These are phyloP conservation scores for Polypterus bichir DNA, from an alignment of 2,113 vertebrate genomes.

Conservation along the genomic window DNA sequence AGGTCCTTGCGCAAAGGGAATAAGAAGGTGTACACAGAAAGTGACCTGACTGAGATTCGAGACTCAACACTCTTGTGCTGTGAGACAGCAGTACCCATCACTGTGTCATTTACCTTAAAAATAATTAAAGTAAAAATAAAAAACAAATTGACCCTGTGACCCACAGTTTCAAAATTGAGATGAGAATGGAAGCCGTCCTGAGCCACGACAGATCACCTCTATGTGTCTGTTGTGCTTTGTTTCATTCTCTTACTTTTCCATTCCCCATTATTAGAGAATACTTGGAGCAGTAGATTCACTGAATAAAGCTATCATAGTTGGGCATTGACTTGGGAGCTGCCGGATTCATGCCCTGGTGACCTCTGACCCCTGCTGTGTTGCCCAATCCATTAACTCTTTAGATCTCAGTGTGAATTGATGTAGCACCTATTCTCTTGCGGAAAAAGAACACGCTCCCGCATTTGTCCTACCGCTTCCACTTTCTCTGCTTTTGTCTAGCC, in stretches of 20 bases:
- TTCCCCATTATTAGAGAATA: slow-evolving; percentile 41
- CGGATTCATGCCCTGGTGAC: slow-evolving; percentile 61
- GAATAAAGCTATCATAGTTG: slow-evolving; percentile 55
- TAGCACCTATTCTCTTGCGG: slow-evolving; percentile 70
- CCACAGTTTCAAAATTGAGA: slow-evolving; percentile 25
- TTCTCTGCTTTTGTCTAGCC: slow-evolving; percentile 69
- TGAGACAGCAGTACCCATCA: neutral
- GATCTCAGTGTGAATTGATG: slow-evolving; percentile 82
- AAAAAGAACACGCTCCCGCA: slow-evolving; percentile 71
- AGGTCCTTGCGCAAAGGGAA: too few relatives aligned
- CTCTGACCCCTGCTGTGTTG: slow-evolving; percentile 80
- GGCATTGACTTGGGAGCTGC: slow-evolving; percentile 69
- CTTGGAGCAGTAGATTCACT: slow-evolving; percentile 29
- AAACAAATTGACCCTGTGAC: neutral
- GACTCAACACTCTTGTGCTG: slow-evolving; percentile 29
- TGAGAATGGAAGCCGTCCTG: slow-evolving; percentile 18
- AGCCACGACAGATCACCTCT: slow-evolving; percentile 29
- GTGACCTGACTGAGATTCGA: slow-evolving; percentile 6
- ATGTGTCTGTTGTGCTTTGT: slow-evolving; percentile 29
- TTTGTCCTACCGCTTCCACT: slow-evolving; percentile 68
- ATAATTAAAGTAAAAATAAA: neutral
- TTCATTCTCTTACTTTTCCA: slow-evolving; percentile 30
- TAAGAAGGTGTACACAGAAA: too few relatives aligned
- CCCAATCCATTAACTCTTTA: slow-evolving; percentile 71
- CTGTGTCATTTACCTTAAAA: neutral